Percentiles rank a stretch among this genome's conserved stretches.
These are phyloP conservation scores for Zaprionus camerounensis DNA, from an alignment of 1,140 invertebrate species.

Conservation along the genomic window DNA sequence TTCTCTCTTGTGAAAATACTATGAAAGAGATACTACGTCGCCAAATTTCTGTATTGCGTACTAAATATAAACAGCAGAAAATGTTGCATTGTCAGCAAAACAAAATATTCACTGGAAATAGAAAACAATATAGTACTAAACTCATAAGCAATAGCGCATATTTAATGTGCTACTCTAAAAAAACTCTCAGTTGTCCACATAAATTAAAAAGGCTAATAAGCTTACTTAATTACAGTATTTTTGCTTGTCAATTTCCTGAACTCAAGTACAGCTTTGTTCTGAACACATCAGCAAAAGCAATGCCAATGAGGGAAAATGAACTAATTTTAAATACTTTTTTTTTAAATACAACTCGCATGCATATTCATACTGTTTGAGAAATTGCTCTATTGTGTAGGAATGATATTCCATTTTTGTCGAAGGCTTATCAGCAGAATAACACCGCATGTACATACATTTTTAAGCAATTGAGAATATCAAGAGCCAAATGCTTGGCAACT, in stretches of 20 bases:
- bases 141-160: background rate
- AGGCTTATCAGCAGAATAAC: slow-evolving; percentile 40
- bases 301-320: background rate
- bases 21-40: slow-evolving; percentile 12
- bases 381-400: slow-evolving; percentile 40
- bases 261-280: slow-evolving; percentile 3
- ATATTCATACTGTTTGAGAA: slow-evolving; percentile 32
- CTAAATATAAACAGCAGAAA: background rate
- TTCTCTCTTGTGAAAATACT: background rate
- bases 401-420: slow-evolving; percentile 32
- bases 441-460: slow-evolving; percentile 18
- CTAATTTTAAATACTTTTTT: background rate
- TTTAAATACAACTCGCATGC: slow-evolving; percentile 13
- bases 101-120: background rate
- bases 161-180: background rate
- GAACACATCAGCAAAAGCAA: slow-evolving; percentile 17
- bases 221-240: slow-evolving; percentile 29
- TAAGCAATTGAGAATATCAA: slow-evolving; percentile 14
- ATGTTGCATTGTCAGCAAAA: slow-evolving; percentile 8
- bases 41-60: slow-evolving; percentile 3
- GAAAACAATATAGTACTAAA: background rate
- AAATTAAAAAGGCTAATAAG: slow-evolving; percentile 6
- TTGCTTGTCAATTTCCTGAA: slow-evolving; percentile 24
- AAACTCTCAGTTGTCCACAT: background rate
- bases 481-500: slow-evolving; percentile 12